These are phyloP conservation scores for Phymanthus crucifer DNA, from an alignment of 92 coral and sea anemone genomes.

Conservation along the genomic window DNA sequence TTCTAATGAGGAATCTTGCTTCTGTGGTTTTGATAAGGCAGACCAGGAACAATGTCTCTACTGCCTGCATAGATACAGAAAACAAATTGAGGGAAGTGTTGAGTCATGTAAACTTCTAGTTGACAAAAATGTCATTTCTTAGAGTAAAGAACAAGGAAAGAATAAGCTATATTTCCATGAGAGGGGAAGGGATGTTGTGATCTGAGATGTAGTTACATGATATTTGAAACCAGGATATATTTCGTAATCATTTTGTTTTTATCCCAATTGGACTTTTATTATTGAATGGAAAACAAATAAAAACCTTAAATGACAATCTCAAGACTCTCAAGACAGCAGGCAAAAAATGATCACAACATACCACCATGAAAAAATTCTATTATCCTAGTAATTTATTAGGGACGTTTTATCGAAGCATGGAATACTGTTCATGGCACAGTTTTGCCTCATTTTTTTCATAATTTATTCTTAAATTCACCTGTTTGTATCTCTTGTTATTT, in stretches of 20 bases:
- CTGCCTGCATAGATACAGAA: slow-evolving; percentile 35
- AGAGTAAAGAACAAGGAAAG: not conserved
- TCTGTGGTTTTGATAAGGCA: slow-evolving; percentile 47
- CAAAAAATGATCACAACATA: not conserved
- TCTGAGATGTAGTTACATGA: not conserved
- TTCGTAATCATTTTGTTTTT: not conserved
- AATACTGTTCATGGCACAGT: not conserved
- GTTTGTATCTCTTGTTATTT: not conserved
- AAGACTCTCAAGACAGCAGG: not conserved
- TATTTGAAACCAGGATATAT: not conserved
- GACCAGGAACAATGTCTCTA: slow-evolving; percentile 26
- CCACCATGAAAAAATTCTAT: not conserved
- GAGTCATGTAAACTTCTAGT: slow-evolving; percentile 52
- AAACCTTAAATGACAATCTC: not conserved
- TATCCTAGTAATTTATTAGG: not conserved
- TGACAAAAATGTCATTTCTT: slow-evolving; percentile 50
- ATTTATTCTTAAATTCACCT: not conserved
- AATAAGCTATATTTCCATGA: not conserved
- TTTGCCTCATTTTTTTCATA: not conserved
- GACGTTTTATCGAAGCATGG: not conserved
- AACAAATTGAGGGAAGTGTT: slow-evolving; percentile 44
- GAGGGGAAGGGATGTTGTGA: not conserved
- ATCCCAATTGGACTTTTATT: not conserved
- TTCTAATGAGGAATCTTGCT: slow-evolving; percentile 44
- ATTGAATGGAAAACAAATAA: not conserved